Evolutionary conservation across 2,888 invertebrate genomes (phyloP), one percentile per base, ranked within the genome.

Genomic region (Ectemnius lituratus): DNA sequence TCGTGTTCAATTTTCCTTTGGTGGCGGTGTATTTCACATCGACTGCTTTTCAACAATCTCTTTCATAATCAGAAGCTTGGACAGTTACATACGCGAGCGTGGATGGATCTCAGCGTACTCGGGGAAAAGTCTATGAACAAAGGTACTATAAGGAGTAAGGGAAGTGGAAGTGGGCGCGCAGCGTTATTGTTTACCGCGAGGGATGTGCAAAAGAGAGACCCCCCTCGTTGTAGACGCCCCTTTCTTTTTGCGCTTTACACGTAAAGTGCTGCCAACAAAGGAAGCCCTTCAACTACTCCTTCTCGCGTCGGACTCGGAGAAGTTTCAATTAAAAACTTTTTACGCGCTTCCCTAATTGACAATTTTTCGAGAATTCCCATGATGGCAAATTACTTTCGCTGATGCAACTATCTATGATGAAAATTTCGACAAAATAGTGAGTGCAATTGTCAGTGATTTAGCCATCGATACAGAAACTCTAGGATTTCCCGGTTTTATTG

Each of bases 141-240:
- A 80, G 66, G 61, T 52, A 45, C 69, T 14, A 23, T 23, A 70
- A 52, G 52, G 16, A 16, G 70, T 63, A 73, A 57, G 63, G 68
- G 37, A 37, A 11, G 76, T 73, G 65, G 67, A 72, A 76, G 76
- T 65, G 68, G 37, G 37, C 72, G 75, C 75, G 80, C 80, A 81
- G 81, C 83, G 81, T 80, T 83, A 86, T 86, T 85, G 82, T 86
- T 83, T 82, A 78, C 76, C 65, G 71, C 73, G 78, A 81, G 79
- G 78, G 78, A 79, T 77, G 79, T 69, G 77, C 76, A 70, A 80
- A 76, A 79, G 67, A 73, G 71, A 73, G 71, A 69, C 74, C 73
- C 58, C 62, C 58, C 66, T 64, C 61, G 57, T 70, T 61, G 65
- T 69, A 78, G 75, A 78, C 78, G 70, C 68, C 73, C 76, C 59